These are phyloP conservation scores for Rynchops niger DNA, from an alignment of 2,113 vertebrate genomes.

Conservation along the genomic window DNA sequence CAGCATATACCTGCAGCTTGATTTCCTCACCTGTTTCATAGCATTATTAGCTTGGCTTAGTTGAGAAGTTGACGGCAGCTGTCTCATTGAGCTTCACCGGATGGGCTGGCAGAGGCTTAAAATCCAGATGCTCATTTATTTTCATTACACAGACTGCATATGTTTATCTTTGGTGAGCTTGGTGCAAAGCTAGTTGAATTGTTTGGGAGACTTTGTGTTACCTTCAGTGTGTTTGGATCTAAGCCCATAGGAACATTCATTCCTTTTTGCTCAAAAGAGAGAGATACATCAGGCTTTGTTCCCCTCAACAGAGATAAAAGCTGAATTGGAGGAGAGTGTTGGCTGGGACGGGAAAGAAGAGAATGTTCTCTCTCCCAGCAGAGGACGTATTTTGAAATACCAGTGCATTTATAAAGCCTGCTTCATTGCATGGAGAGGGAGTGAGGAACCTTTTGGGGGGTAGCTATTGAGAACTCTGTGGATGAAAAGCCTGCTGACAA, in stretches of 20 bases:
- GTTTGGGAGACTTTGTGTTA: not conserved
- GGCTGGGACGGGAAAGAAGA: not conserved
- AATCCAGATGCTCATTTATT: not conserved
- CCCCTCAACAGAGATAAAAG: not conserved
- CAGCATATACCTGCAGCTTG: not conserved
- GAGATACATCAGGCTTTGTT: not conserved
- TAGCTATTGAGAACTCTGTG: not conserved
- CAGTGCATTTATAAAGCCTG: not conserved
- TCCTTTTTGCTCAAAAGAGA: not conserved
- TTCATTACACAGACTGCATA: not conserved
- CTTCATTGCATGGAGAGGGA: not conserved
- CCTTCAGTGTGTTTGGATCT: not conserved
- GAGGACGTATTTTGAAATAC: not conserved
- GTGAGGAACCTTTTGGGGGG: not conserved
- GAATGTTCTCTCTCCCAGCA: not conserved
- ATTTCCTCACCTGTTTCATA: not conserved
- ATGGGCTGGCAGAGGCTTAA: not conserved
- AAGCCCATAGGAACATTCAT: rapidly evolving
- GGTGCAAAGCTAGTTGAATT: not conserved
- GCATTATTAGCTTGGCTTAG: not conserved
- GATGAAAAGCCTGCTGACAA: not conserved
- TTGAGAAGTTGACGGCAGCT: not conserved
- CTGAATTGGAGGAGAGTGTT: not conserved
- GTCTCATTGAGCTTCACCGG: not conserved
- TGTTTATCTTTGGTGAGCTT: not conserved